A percentile compares a stretch with the other conserved stretches of the same genome.
phyloP scores from a whole-genome alignment of 2,113 vertebrate genomes.

The Aplodontia rufa region DNA sequence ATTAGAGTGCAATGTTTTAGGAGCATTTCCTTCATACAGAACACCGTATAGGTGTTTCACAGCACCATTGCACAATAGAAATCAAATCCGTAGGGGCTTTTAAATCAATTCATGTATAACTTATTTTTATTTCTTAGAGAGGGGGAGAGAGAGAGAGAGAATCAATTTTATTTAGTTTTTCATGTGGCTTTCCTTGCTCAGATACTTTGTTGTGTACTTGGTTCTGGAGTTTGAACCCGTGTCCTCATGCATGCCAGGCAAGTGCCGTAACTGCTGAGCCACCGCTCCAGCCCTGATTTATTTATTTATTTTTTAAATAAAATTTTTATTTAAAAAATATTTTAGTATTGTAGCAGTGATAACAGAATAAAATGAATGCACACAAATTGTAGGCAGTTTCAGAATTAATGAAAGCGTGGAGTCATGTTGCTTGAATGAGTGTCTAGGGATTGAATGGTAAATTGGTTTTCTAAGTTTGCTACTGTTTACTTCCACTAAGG shows the following conservation, averaged over 20 bases:
- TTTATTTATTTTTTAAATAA: too few relatives aligned
- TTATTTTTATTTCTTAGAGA: too few relatives aligned
- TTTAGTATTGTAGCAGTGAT: background rate
- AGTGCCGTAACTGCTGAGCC: too few relatives aligned
- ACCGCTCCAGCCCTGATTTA: too few relatives aligned
- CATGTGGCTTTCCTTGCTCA: too few relatives aligned
- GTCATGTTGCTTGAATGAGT: background rate
- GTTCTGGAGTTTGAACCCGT: too few relatives aligned
- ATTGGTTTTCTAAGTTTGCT: conserved; percentile 39
- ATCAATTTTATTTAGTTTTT: too few relatives aligned
- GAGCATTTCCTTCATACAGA: background rate
- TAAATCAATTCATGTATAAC: conserved; percentile 22
- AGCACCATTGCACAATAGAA: background rate
- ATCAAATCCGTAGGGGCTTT: conserved; percentile 22
- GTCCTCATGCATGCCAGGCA: too few relatives aligned
- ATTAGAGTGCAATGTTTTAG: background rate
- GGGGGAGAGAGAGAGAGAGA: too few relatives aligned
- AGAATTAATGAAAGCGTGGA: conserved; percentile 59
- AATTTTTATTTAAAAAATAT: background rate
- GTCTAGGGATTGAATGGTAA: conserved; percentile 57
- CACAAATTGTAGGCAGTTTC: conserved; percentile 32
- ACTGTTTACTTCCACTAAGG: conserved; percentile 84
- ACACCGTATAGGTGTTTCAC: background rate
- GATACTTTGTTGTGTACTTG: too few relatives aligned
- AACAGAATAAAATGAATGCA: background rate